These are phyloP conservation scores for Harpagifer antarcticus DNA, from an alignment of 2,797 vertebrate genomes.

Conservation along the genomic window DNA sequence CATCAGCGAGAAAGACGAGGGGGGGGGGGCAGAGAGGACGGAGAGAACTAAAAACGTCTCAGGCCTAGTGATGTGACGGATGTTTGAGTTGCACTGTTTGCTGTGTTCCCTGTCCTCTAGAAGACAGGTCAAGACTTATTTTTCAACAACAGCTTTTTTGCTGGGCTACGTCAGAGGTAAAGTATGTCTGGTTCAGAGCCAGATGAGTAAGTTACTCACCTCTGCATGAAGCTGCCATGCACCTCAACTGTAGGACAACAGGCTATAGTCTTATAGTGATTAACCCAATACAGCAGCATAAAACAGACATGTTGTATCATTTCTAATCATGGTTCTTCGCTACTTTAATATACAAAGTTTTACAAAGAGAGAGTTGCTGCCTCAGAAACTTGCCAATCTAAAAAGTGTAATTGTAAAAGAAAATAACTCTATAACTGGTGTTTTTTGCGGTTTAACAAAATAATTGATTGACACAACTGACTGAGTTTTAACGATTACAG, in stretches of 20 bases:
- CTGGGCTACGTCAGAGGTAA: slow-evolving; percentile 65
- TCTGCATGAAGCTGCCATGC: slow-evolving; percentile 44
- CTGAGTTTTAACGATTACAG: too few relatives aligned
- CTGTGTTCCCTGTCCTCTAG: slow-evolving; percentile 35
- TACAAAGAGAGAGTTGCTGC: too few relatives aligned
- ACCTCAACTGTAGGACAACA: slow-evolving; percentile 34
- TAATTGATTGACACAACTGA: too few relatives aligned
- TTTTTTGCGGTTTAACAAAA: too few relatives aligned
- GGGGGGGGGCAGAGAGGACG: background rate
- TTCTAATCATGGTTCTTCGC: too few relatives aligned
- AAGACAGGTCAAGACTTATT: slow-evolving; percentile 69
- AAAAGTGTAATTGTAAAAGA: too few relatives aligned
- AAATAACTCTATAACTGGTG: too few relatives aligned
- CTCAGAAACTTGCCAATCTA: too few relatives aligned
- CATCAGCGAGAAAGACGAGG: slow-evolving; percentile 42
- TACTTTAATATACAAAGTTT: too few relatives aligned
- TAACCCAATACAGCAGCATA: slow-evolving; percentile 28
- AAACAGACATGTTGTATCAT: background rate
- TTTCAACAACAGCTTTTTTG: slow-evolving; percentile 65
- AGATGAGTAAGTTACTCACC: slow-evolving; percentile 70
- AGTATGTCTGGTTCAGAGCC: slow-evolving; percentile 64
- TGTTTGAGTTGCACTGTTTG: slow-evolving; percentile 26
- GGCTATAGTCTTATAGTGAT: slow-evolving; percentile 17
- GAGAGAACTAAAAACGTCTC: slow-evolving; percentile 24
- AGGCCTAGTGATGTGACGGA: slow-evolving; percentile 20